These are phyloP conservation scores for Nymphalis io DNA, from an alignment of 1,140 invertebrate species.

Conservation along the genomic window DNA sequence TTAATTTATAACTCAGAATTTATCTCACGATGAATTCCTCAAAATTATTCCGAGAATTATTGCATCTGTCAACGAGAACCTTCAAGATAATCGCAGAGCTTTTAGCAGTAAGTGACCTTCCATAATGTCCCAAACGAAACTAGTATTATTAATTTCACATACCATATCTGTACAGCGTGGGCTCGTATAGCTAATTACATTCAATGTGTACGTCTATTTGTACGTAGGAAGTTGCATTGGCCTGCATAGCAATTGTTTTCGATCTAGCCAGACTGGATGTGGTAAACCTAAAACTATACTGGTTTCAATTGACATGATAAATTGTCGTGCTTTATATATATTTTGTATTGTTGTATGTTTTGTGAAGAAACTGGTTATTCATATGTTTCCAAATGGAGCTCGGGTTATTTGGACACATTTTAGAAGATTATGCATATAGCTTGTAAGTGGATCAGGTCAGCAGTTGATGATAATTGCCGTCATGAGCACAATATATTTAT, in stretches of 20 bases:
- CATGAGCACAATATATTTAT: too few relatives aligned
- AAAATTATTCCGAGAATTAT: background rate
- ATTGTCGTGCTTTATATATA: background rate
- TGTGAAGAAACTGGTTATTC: too few relatives aligned
- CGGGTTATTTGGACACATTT: too few relatives aligned
- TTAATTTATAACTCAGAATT: too few relatives aligned
- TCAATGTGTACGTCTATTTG: conserved; percentile 36
- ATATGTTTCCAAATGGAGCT: too few relatives aligned
- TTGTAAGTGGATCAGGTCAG: too few relatives aligned
- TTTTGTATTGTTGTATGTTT: background rate
- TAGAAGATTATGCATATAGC: too few relatives aligned
- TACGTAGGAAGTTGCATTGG: conserved; percentile 66
- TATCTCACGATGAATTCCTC: background rate
- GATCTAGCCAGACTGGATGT: conserved; percentile 44
- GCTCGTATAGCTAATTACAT: conserved; percentile 56
- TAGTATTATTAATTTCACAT: conserved; percentile 56
- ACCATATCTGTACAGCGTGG: conserved; percentile 55
- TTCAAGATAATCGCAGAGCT: conserved; percentile 5
- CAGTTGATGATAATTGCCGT: too few relatives aligned
- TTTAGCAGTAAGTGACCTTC: conserved; percentile 6
- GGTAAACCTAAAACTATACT: conserved; percentile 21
- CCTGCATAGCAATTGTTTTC: conserved; percentile 55
- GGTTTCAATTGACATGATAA: conserved; percentile 10
- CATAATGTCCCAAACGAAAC: background rate
- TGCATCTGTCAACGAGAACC: conserved; percentile 19